Base-by-base conservation (phyloP, 2,113 vertebrate genomes). In the Alethe castanea region DNA sequence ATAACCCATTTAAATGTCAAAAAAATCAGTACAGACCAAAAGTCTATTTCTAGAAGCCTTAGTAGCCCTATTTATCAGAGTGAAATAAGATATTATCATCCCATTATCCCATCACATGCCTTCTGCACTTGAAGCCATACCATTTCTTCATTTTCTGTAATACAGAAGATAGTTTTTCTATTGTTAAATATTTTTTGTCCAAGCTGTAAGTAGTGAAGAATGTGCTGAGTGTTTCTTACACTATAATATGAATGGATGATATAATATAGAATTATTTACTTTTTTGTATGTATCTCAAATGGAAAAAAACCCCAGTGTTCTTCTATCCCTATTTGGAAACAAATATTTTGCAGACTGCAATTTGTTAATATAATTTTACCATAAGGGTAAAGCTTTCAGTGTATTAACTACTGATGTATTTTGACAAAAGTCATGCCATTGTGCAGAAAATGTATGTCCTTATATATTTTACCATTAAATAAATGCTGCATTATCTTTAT, bases 1-100 rank as follows among this genome's bases (percentile, higher is more conserved):
- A 60, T 87, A 97, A 94, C 77, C 53, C 80, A 96, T 92, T 97
- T 96, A 97, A 97, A 94, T 97, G 96, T 97, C 95, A 96, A 97
- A 97, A 82, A 97, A 96, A 93, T 96, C 77, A 86, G 70, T 53
- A 42, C 69, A 91, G 45, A 91, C 88, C 72, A 67, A 81, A 94
- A 96, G 78, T 94, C 88, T 96, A 89, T 97, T 96, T 97, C 91
- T 94, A 73, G 91, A 92, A 96, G 54, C 85, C 52, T 95, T 84
- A 86, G 57, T 87, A 96, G 88, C 71, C 88, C 90, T 96, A 92
- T 97, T 97, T 97, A 94, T 97, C 71, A 96, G 73, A 94, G 72
- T 94, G 94, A 97, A 98, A 96, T 93, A 93, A 96, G 94, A 92
- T 95, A 78, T 96, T 96, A 97, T 96, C 95, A 93, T 92, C 53